These are phyloP conservation scores for Symphodus melops DNA, from an alignment of 2,113 vertebrate genomes.

Conservation along the genomic window DNA sequence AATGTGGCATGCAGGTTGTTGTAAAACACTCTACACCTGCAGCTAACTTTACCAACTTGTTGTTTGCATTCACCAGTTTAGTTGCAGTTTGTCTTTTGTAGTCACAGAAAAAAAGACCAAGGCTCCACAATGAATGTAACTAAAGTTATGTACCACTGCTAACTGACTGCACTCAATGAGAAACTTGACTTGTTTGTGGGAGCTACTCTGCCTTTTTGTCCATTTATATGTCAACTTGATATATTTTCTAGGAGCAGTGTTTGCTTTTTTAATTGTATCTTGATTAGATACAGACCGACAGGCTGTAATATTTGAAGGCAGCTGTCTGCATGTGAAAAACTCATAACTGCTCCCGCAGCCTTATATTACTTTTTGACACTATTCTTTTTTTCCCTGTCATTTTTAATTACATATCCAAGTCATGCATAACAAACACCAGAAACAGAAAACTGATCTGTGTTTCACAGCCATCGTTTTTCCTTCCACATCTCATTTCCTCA, in stretches of 20 bases:
- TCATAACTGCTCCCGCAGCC: conserved; percentile 19
- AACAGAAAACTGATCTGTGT: conserved; percentile 17
- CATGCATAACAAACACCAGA: conserved; percentile 36
- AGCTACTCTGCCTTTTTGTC: too few relatives aligned
- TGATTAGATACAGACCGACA: conserved; percentile 27
- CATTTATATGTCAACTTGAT: too few relatives aligned
- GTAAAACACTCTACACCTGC: neutral
- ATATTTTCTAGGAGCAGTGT: too few relatives aligned
- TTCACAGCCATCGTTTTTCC: conserved; percentile 9
- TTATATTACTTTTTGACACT: conserved; percentile 55
- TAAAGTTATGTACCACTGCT: too few relatives aligned
- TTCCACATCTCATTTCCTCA: conserved; percentile 45
- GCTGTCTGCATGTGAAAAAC: conserved; percentile 36
- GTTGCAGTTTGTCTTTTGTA: too few relatives aligned
- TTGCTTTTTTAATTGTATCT: neutral
- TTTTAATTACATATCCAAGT: conserved; percentile 61
- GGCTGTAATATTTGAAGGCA: conserved; percentile 4
- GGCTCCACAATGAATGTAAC: too few relatives aligned
- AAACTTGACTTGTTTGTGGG: too few relatives aligned
- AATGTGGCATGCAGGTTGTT: neutral
- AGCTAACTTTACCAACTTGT: too few relatives aligned
- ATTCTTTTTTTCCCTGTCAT: conserved; percentile 14
- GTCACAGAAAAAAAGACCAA: too few relatives aligned
- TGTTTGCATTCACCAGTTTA: too few relatives aligned
- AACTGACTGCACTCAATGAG: neutral